phyloP scores from a whole-genome alignment of 2,888 invertebrate species.

The Saturnia japonica region DNA sequence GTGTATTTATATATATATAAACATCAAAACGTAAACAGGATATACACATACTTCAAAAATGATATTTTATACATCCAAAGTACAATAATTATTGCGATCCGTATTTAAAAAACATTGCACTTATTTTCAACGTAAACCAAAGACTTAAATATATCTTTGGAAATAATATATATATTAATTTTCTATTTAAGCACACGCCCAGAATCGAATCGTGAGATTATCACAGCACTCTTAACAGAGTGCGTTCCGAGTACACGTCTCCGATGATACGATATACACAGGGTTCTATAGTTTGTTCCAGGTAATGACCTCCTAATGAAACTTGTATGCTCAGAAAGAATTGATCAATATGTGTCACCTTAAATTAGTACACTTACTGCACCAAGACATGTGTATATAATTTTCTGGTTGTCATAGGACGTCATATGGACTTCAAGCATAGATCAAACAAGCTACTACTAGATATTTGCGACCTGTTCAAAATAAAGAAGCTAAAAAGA shows the following conservation, averaged over 20 bases:
- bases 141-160: conserved; percentile 75
- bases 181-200: conserved; percentile 55
- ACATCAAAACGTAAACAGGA: conserved; percentile 55
- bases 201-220: conserved; percentile 44
- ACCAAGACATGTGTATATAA: not conserved
- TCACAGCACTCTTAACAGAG: conserved; percentile 49
- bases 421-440: not conserved
- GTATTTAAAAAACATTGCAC: conserved; percentile 63
- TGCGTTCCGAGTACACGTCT: conserved; percentile 12
- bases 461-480: too few relatives aligned
- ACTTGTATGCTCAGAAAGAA: not conserved
- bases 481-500: too few relatives aligned
- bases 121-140: conserved; percentile 57
- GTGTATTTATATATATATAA: conserved; percentile 39
- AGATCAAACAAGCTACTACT: too few relatives aligned
- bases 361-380: not conserved
- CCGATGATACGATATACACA: not conserved
- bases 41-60: conserved; percentile 58
- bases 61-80: conserved; percentile 55
- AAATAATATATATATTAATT: conserved; percentile 67
- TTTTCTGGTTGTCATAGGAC: not conserved
- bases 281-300: not conserved
- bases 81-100: conserved; percentile 29
- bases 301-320: not conserved
- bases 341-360: not conserved